Evolutionary conservation across 2,888 invertebrate genomes (phyloP).

Genomic region (Megalurothrips usitatus): DNA sequence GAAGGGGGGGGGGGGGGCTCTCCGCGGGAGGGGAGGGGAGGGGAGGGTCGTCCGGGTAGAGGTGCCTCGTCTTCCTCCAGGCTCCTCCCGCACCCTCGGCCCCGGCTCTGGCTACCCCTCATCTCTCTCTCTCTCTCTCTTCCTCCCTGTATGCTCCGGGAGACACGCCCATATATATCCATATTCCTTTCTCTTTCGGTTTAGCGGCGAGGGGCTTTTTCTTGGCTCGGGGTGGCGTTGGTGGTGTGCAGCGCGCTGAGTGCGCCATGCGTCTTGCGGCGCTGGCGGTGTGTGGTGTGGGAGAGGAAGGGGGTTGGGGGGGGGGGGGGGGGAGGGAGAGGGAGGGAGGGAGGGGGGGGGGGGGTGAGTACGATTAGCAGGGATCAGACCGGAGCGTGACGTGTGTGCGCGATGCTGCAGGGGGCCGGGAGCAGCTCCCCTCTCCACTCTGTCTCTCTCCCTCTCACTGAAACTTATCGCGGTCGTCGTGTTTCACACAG

Average conservation of each 20-base stretch:
- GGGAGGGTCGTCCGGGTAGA: too few species aligned
- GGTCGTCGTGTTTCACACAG: too few species aligned
- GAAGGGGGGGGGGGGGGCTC: too few species aligned
- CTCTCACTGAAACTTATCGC: too few species aligned
- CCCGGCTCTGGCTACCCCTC: neutral
- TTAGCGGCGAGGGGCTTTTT: conserved; percentile 17
- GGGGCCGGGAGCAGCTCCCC: conserved; percentile 13
- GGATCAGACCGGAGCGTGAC: conserved; percentile 33
- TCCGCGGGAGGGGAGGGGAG: too few species aligned
- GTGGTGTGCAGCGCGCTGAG: conserved; percentile 48
- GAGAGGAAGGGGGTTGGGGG: conserved; percentile 30
- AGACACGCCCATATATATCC: conserved; percentile 30
- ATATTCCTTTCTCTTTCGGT: conserved; percentile 22
- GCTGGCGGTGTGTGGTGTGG: conserved; percentile 29
- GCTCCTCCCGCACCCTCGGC: too few species aligned
- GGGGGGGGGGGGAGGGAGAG: too few species aligned
- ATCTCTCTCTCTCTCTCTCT: neutral
- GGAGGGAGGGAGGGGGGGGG: conserved; percentile 32
- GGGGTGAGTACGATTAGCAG: conserved; percentile 33
- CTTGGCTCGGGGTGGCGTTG: conserved; percentile 27
- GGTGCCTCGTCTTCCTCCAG: too few species aligned
- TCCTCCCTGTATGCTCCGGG: neutral
- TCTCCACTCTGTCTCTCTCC: neutral
- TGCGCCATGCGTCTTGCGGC: conserved; percentile 35
- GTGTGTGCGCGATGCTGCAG: conserved; percentile 32